phyloP scores from a whole-genome alignment of 37 sponge, comb jelly and placozoan genomes.

The Bolinopsis microptera region DNA sequence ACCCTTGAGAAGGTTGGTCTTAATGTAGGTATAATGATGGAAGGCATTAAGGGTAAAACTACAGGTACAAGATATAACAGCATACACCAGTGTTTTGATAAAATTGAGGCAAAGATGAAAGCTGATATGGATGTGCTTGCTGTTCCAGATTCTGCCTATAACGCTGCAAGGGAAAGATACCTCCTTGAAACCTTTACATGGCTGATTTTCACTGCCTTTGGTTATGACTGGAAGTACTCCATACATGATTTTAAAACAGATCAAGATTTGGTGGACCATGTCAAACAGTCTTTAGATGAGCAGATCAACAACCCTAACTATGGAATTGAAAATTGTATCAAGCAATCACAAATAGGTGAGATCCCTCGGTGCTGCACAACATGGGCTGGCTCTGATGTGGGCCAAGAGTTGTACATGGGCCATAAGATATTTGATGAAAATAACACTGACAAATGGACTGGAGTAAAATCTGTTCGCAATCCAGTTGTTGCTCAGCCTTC shows the following conservation, averaged over 20 bases:
- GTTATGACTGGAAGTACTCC: constrained; percentile 23
- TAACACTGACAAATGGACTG: not conserved
- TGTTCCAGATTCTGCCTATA: constrained; percentile 45
- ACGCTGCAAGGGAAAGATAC: not conserved
- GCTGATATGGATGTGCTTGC: not conserved
- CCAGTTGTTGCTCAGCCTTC: constrained; percentile 55
- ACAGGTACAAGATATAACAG: not conserved
- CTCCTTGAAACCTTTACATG: constrained; percentile 46
- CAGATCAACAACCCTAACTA: not conserved
- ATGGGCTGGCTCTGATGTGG: constrained; percentile 53
- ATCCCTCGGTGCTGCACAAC: constrained; percentile 18
- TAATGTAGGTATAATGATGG: not conserved
- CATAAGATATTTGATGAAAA: not conserved
- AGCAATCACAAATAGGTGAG: not conserved
- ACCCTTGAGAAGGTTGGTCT: not conserved
- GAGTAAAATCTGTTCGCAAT: constrained; percentile 38
- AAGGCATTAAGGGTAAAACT: not conserved
- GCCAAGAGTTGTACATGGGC: constrained; percentile 28
- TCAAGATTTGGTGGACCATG: constrained; percentile 21
- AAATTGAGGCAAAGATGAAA: not conserved
- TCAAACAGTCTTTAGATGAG: not conserved
- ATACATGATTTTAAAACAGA: constrained; percentile 27
- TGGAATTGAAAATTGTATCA: constrained; percentile 41
- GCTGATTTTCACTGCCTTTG: constrained; percentile 18
- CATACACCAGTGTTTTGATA: not conserved